Evolutionary conservation across 2,888 invertebrate genomes (phyloP).

Genomic region (Tipula lateralis): DNA sequence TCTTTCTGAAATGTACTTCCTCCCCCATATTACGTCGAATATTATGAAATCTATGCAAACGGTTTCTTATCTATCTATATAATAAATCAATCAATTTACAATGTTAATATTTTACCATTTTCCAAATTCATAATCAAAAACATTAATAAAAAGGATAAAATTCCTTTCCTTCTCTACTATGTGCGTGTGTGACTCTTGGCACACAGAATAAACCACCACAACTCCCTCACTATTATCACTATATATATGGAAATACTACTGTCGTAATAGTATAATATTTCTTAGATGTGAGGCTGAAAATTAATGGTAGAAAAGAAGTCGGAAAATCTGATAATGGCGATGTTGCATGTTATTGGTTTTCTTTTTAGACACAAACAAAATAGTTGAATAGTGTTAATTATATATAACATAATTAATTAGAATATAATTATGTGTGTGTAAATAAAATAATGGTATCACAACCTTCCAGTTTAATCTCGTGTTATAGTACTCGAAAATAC

Average conservation of each 20-base stretch:
- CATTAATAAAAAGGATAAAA: background rate
- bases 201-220: background rate
- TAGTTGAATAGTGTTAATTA: background rate
- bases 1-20: too few relatives aligned
- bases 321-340: background rate
- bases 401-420: background rate
- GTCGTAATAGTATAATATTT: background rate
- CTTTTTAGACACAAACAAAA: background rate
- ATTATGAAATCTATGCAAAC: background rate
- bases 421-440: background rate
- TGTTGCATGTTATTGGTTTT: too few relatives aligned
- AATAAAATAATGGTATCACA: background rate
- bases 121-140: background rate
- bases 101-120: background rate
- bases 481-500: background rate
- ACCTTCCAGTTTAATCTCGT: background rate
- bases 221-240: too few relatives aligned
- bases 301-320: background rate
- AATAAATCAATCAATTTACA: background rate
- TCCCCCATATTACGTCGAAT: too few relatives aligned
- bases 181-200: background rate
- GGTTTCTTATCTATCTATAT: background rate
- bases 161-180: background rate
- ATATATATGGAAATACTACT: background rate
- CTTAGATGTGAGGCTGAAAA: background rate